A percentile compares a stretch with the other conserved stretches of the same genome.
These are phyloP conservation scores for Leucoma salicis DNA, from an alignment of 2,888 invertebrate genomes.

Conservation along the genomic window DNA sequence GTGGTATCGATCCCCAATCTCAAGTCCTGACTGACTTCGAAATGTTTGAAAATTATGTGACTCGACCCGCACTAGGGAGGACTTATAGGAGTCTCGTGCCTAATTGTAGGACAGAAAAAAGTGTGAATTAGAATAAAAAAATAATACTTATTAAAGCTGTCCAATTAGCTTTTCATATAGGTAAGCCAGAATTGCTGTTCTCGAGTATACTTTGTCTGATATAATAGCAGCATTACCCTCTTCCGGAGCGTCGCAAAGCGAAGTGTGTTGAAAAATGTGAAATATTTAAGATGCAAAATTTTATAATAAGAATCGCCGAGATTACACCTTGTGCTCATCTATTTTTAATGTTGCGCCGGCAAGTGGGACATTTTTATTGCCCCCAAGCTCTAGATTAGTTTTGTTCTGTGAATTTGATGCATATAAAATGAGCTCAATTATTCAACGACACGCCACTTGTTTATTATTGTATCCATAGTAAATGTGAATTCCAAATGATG, in stretches of 20 bases:
- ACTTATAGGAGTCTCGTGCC: too few relatives aligned
- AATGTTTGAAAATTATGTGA: too few relatives aligned
- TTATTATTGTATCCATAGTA: conserved; percentile 47
- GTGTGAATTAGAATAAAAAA: too few relatives aligned
- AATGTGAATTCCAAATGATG: conserved; percentile 67
- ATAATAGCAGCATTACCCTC: conserved; percentile 61
- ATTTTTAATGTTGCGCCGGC: conserved; percentile 70
- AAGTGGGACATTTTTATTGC: conserved; percentile 80
- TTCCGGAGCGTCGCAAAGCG: conserved; percentile 43
- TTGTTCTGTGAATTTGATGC: conserved; percentile 81
- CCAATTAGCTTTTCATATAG: conserved; percentile 42
- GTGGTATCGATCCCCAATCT: too few relatives aligned
- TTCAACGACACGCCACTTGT: conserved; percentile 66
- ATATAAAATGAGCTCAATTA: conserved; percentile 79
- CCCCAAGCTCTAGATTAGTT: conserved; percentile 76
- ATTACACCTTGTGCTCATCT: conserved; percentile 78
- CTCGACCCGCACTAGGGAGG: too few relatives aligned
- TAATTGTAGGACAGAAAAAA: too few relatives aligned
- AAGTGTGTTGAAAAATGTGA: conserved; percentile 70
- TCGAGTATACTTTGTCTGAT: conserved; percentile 52
- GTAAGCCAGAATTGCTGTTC: conserved; percentile 38
- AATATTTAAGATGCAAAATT: conserved; percentile 75
- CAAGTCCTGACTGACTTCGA: too few relatives aligned
- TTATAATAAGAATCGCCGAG: conserved; percentile 76
- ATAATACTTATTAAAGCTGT: too few relatives aligned